A percentile compares a stretch with the other conserved stretches of the same genome.
Evolutionary conservation across 2,888 invertebrate genomes (phyloP).

Genomic region (Neuroscelio doddi): DNA sequence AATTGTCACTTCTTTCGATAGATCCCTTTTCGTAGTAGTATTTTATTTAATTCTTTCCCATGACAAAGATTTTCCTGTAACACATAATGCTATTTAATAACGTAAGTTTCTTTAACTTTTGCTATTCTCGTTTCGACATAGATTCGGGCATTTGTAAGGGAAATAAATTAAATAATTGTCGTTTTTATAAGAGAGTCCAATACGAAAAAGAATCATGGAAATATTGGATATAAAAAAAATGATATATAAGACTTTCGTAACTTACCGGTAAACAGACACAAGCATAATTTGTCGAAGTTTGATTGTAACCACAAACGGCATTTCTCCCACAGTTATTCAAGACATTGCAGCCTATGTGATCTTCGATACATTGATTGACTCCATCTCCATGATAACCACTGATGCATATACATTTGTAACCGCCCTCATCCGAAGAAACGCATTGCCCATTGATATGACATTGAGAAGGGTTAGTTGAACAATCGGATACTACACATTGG

Average conservation of each 20-base stretch:
- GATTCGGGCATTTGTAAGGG: too few relatives aligned
- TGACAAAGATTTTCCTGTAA: too few relatives aligned
- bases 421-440: slow-evolving; percentile 55
- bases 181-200: too few relatives aligned
- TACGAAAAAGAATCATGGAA: too few relatives aligned
- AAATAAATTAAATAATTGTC: too few relatives aligned
- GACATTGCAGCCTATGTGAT: slow-evolving; percentile 79
- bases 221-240: neutral
- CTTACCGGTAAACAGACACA: slow-evolving; percentile 66
- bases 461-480: slow-evolving; percentile 69
- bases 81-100: too few relatives aligned
- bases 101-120: too few relatives aligned
- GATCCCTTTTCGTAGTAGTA: too few relatives aligned
- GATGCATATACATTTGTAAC: slow-evolving; percentile 80
- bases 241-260: slow-evolving; percentile 10
- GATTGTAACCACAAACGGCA: slow-evolving; percentile 79
- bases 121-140: too few relatives aligned
- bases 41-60: too few relatives aligned
- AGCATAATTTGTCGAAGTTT: slow-evolving; percentile 61
- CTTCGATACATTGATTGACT: slow-evolving; percentile 63
- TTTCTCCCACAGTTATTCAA: slow-evolving; percentile 85
- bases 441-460: slow-evolving; percentile 76
- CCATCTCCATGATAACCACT: slow-evolving; percentile 74
- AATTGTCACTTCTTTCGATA: too few relatives aligned
- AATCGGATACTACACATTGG: slow-evolving; percentile 62